Base-by-base conservation (phyloP, 92 coral and sea anemone genomes). In the Zoanthus solanderi region DNA sequence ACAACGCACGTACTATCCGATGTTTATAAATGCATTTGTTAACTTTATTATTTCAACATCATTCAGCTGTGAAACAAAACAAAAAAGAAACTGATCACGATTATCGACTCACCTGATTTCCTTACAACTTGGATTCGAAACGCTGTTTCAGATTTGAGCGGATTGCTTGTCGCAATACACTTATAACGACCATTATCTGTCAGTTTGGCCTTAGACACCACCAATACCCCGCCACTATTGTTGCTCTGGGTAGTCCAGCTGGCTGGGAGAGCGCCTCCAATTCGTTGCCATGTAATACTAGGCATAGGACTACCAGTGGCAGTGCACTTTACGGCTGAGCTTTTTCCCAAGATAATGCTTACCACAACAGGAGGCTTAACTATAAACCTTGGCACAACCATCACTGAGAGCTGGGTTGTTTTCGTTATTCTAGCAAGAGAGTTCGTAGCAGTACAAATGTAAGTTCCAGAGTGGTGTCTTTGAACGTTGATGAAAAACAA, bases 371-470 rank as follows among this genome's bases (percentile, higher is more conserved):
- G 30, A n/a, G 85, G 85, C 17, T 45, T 46, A 1, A 45, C 85
- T 0, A 75, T 81, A 31, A 81, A 81, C 7, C 65, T 50, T 6
- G 85, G 85, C 12, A 81, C 75, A 14, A 81, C 85, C 85, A 81
- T 81, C 7, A 81, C 85, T 45, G 85, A 81, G 29, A 81, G 85
- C 50, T 65, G 85, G 6, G 85, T 81, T 54, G 85, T 65, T 30
- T 45, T 23, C 16, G 46, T 81, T 1, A 68, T 58, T 15, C 61
- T 65, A 1, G 56, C 58, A 5, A 81, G 85, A 23, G 45, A 6
- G 17, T 81, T 81, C 12, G 75, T 81, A 23, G 85, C 85, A 11
- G 63, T 81, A 12, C 85, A 81, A 65, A 81, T 34, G 15, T 81
- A 81, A 2, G 85, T 65, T 65, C 85, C 85, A 2, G 85, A 81